These are phyloP conservation scores for Odontamblyopus rebecca DNA, from an alignment of 2,797 vertebrate genomes.

Conservation along the genomic window DNA sequence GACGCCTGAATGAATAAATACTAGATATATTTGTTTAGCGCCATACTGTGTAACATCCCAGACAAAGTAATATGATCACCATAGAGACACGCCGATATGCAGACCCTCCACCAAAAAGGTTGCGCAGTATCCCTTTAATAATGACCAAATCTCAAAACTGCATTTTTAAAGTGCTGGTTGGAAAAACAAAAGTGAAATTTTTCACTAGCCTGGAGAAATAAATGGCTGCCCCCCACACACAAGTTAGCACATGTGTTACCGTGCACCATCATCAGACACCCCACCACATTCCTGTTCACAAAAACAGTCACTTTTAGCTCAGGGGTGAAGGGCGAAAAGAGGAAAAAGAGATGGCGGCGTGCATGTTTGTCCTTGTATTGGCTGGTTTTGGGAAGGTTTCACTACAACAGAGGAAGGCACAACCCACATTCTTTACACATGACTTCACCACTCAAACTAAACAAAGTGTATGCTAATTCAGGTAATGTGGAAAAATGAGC, in stretches of 20 bases:
- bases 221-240: neutral
- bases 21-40: no score
- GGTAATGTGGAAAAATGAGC: constrained; percentile 7
- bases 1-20: no score
- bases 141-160: neutral
- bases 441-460: constrained; percentile 54
- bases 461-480: neutral
- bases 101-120: no score
- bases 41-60: no score
- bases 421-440: constrained; percentile 61
- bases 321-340: constrained; percentile 6
- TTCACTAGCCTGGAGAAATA: neutral
- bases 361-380: constrained; percentile 36
- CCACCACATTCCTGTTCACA: constrained; percentile 57
- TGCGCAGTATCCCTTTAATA: neutral
- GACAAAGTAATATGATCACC: no score
- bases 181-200: neutral
- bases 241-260: neutral
- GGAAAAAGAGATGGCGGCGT: constrained; percentile 40
- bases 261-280: constrained; percentile 28
- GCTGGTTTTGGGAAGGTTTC: constrained; percentile 57
- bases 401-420: constrained; percentile 50
- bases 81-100: no score
- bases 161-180: neutral
- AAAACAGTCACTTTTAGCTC: constrained; percentile 40